Base-by-base conservation (phyloP, 2,888 invertebrate genomes). In the Lasius platythorax region DNA sequence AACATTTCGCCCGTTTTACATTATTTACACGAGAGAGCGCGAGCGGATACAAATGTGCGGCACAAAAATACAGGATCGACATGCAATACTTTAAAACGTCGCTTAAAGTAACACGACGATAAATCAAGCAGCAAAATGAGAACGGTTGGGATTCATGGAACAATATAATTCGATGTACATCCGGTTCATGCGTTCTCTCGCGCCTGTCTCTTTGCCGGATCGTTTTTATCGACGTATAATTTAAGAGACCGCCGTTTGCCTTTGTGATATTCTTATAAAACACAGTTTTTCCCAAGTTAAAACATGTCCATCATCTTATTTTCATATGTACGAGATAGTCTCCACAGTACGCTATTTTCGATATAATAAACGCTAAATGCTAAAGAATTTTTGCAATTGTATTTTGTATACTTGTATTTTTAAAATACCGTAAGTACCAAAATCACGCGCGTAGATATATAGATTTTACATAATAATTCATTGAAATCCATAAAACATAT, bases 91-190 rank as follows among this genome's bases (percentile, higher is more conserved):
- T 85, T 82, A 68, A 73, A 79, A 56, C 83, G 78, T 70, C 84
- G 73, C 46, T 84, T 87, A 82, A 74, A 87, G 88, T 78, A 83
- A 83, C 76, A 33, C 58, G 64, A 43, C 82, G 68, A 87, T 89
- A 87, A 89, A 90, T 90, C 87, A 85, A 67, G 18, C 63, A 40
- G 30, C 56, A 28, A 85, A 90, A 87, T 85, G 90, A 88, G 88
- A 37, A 79, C 76, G 63, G 40, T 30, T 46, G 67, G 61, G 30
- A 58, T 75, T 75, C 78, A 78, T 33, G 64, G 56, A 83, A 84
- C 75, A 86, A 85, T 73, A 83, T 85, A 83, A 89, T 87, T 86
- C 82, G 83, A 88, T 76, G 83, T 64, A 81, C 53, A 83, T 86
- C 81, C 85, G 50, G 70, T 84, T 53, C 64, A 82, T 85, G 81